phyloP scores from a whole-genome alignment of 2,797 vertebrate genomes.

The Mus caroli region DNA sequence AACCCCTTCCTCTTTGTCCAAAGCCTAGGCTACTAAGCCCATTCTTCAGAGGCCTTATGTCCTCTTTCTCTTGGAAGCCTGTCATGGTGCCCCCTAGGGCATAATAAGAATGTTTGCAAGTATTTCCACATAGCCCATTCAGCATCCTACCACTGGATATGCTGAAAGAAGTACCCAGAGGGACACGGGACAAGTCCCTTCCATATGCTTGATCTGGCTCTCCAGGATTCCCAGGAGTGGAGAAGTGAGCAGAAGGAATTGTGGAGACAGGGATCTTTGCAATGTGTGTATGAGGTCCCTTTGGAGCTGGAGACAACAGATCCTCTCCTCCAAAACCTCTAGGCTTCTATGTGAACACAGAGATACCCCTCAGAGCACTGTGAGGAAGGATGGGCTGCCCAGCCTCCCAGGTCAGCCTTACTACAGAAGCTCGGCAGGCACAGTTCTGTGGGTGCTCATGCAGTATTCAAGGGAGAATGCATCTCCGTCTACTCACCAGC shows the following conservation, averaged over 20 bases:
- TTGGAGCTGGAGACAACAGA: neutral
- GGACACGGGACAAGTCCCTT: too few species aligned
- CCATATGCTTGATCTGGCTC: neutral
- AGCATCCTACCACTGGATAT: neutral
- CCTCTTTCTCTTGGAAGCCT: neutral
- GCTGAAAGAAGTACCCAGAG: rapidly evolving
- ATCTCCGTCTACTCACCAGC: rapidly evolving
- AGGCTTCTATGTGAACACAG: too few species aligned
- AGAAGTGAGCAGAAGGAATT: neutral
- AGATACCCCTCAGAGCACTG: neutral
- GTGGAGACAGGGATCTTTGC: neutral
- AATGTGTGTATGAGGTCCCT: neutral
- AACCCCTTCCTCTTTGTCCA: neutral
- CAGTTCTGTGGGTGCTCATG: rapidly evolving
- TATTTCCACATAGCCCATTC: neutral
- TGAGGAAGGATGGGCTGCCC: neutral
- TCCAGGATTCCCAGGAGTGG: too few species aligned
- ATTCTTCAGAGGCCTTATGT: neutral
- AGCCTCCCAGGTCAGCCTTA: neutral
- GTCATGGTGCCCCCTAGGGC: neutral
- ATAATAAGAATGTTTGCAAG: neutral
- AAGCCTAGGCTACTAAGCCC: neutral
- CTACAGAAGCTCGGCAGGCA: neutral
- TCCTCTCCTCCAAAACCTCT: too few species aligned
- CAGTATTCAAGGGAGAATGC: too few species aligned